Conservation (phyloP, 2,888 invertebrate genomes). For the Ariolimax columbianus region DNA sequence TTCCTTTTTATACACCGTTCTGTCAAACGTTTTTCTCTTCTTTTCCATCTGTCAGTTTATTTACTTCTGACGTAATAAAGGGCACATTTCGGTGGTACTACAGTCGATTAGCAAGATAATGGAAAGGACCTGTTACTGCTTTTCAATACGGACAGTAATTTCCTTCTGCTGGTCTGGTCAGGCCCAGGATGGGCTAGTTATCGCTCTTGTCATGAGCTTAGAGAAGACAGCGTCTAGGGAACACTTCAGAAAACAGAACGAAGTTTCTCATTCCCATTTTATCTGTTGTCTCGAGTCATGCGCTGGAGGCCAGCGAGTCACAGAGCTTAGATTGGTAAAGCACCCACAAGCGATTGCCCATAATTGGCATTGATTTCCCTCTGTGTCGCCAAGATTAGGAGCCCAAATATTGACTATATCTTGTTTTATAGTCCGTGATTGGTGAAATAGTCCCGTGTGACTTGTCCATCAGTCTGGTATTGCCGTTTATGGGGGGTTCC, state of each 20-base stretch:
- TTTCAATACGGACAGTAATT: constrained; percentile 44
- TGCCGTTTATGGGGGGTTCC: too few species aligned
- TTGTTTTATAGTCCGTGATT: constrained; percentile 15
- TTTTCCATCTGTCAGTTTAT: neutral
- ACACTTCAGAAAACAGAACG: constrained; percentile 23
- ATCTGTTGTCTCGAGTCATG: constrained; percentile 45
- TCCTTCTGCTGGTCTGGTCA: constrained; percentile 11
- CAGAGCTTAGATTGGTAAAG: constrained; percentile 30
- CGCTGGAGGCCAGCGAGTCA: constrained; percentile 17
- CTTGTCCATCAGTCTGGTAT: neutral
- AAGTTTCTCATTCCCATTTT: constrained; percentile 16
- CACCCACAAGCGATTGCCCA: constrained; percentile 42
- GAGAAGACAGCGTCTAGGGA: neutral
- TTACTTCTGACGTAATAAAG: neutral
- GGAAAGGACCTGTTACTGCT: constrained; percentile 18
- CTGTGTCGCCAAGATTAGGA: constrained; percentile 12
- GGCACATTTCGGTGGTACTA: neutral
- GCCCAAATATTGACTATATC: constrained; percentile 22
- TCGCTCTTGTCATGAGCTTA: constrained; percentile 38
- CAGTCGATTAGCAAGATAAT: constrained; percentile 30
- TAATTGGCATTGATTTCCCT: constrained; percentile 43
- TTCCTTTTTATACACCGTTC: too few species aligned
- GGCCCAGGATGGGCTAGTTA: constrained; percentile 8
- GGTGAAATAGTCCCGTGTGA: neutral
- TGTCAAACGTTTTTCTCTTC: neutral